These are phyloP conservation scores for Ianthella basta DNA, from an alignment of 37 sponge, comb jelly and placozoan species.

Conservation along the genomic window DNA sequence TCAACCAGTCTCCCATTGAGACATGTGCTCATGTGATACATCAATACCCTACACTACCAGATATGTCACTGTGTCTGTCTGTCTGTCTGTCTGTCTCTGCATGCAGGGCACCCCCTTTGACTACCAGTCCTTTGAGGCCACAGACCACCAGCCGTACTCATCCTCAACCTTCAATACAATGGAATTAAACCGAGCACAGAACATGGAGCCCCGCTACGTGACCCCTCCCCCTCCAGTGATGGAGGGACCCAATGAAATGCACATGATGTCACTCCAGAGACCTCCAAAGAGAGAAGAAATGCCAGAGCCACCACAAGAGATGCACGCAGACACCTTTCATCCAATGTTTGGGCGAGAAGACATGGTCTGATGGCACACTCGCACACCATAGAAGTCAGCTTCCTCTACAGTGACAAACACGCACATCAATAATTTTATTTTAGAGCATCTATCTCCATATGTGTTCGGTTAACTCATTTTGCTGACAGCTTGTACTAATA, in stretches of 20 bases:
- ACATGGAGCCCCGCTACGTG: not conserved
- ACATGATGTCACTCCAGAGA: not conserved
- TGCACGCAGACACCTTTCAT: too few species aligned
- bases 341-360: not conserved
- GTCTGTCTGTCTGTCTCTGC: not conserved
- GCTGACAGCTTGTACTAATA: too few species aligned
- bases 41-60: not conserved
- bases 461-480: not conserved
- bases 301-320: too few species aligned
- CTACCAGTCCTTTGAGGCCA: not conserved
- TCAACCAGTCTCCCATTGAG: not conserved
- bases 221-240: conserved; percentile 24
- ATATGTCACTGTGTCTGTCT: not conserved
- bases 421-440: not conserved
- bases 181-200: not conserved
- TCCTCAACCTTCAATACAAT: conserved; percentile 28
- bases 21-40: not conserved
- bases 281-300: too few species aligned
- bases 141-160: conserved; percentile 12
- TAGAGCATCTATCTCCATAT: not conserved
- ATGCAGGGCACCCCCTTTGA: conserved; percentile 26
- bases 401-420: too few species aligned
- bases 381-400: too few species aligned
- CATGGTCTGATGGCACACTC: conserved; percentile 9
- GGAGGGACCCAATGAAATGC: not conserved